Evolutionary conservation across 2,888 invertebrate genomes (phyloP), one percentile per base, ranked within the genome.

Genomic region (Tineola bisselliella): DNA sequence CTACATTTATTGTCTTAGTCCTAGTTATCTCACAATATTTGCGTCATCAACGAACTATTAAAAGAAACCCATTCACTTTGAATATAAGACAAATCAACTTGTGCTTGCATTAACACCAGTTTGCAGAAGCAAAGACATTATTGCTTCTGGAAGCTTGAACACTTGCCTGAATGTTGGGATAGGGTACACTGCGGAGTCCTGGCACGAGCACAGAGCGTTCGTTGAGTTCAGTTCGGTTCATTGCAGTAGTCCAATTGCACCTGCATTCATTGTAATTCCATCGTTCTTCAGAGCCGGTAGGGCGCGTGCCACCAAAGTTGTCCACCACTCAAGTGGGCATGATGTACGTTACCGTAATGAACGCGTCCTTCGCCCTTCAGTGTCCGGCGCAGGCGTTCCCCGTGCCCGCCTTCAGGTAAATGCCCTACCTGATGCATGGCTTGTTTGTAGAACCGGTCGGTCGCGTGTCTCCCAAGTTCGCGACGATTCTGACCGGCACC

Each of bases 161-260:
- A 80, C 83, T 91, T 93, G 94, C 95, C 95, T 96, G 95, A 95
- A 95, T 95, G 95, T 95, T 95, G 95, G 95, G 95, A 95, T 95
- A 95, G 95, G 95, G 95, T 95, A 94, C 94, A 94, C 94, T 94
- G 94, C 81, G 81, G 82, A 86, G 84, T 83, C 86, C 80, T 79
- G 74, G 83, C 84, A 74, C 80, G 80, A 80, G 31, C 58, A 33
- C 33, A 43, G 17, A 56, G 31, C 25, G 25, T 4, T 25, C 25
- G 6, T n/a, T n/a, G n/a, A n/a, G n/a, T n/a, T n/a, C n/a, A n/a
- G n/a, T n/a, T n/a, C n/a, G n/a, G n/a, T n/a, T n/a, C n/a, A n/a
- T n/a, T n/a, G 25, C 25, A 6, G 2, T 25, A 4, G 25, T 2
- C 1, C 38, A 12, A 3, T 1, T n/a, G 38, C 38, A 10, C 61